Percentiles rank a stretch among this genome's conserved stretches.
Evolutionary conservation across 2,888 invertebrate species (phyloP).

Genomic region (Cybosia mesomella): DNA sequence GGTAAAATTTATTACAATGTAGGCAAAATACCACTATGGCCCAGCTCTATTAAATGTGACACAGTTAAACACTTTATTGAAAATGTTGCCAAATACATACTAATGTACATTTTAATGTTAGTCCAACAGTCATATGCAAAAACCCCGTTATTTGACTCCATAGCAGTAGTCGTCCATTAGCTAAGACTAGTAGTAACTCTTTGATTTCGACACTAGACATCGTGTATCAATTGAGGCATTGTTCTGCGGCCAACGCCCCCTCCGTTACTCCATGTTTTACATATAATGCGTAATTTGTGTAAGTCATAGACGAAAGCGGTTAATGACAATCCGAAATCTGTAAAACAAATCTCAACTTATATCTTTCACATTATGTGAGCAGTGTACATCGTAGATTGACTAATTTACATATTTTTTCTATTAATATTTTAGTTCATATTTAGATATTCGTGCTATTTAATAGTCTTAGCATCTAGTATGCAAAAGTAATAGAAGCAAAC

Average conservation of each 20-base stretch:
- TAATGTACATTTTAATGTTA: constrained; percentile 9
- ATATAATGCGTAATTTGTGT: constrained; percentile 57
- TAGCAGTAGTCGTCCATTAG: constrained; percentile 61
- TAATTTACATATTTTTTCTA: too few relatives aligned
- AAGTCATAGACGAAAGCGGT: constrained; percentile 54
- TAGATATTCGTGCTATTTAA: too few relatives aligned
- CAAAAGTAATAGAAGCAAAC: too few relatives aligned
- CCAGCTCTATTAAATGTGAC: constrained; percentile 3
- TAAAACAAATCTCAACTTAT: not conserved
- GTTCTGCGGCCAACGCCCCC: constrained; percentile 81
- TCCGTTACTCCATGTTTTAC: constrained; percentile 65
- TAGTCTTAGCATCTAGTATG: too few relatives aligned
- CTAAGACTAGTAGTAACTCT: constrained; percentile 61
- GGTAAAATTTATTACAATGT: not conserved
- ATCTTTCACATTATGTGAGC: not conserved
- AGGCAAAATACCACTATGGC: not conserved
- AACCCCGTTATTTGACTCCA: constrained; percentile 43
- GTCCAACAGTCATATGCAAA: constrained; percentile 11
- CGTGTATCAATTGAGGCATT: constrained; percentile 80
- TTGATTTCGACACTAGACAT: constrained; percentile 76
- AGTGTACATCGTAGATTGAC: too few relatives aligned
- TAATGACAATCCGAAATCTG: not conserved
- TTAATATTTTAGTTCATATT: too few relatives aligned
- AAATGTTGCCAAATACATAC: constrained; percentile 12
- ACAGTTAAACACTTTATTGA: constrained; percentile 4